Evolutionary conservation across 2,113 vertebrate genomes (phyloP).

Genomic region (Tor tambroides): DNA sequence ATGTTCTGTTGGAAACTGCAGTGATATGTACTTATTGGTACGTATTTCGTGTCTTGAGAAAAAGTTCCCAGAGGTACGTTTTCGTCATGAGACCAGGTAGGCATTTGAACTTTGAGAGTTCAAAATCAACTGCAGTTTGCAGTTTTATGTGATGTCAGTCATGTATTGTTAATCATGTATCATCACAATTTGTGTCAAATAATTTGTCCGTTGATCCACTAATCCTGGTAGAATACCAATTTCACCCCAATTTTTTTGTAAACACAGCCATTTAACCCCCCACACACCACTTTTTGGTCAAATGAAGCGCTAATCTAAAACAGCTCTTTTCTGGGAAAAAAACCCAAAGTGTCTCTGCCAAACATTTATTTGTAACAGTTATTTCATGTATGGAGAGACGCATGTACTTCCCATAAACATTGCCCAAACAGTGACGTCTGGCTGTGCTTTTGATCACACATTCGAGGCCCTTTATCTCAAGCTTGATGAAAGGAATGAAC

Average conservation of each 20-base stretch:
- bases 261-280: not conserved
- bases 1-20: no score
- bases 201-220: not conserved
- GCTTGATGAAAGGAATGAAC: slow-evolving; percentile 41
- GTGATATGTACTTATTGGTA: no score
- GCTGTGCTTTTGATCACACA: not conserved
- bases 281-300: not conserved
- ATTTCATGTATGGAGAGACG: not conserved
- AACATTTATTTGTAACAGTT: slow-evolving; percentile 2
- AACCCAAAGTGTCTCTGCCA: not conserved
- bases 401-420: slow-evolving; percentile 20
- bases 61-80: no score
- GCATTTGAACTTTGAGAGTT: not conserved
- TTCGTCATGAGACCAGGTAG: no score
- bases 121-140: not conserved
- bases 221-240: not conserved
- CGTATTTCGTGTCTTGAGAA: no score
- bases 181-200: not conserved
- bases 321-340: not conserved
- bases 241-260: not conserved
- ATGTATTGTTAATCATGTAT: not conserved
- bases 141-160: not conserved
- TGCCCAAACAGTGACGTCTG: slow-evolving; percentile 34
- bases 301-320: not conserved
- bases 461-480: not conserved